Percentiles rank a stretch among this genome's conserved stretches.
phyloP scores from a whole-genome alignment of 2,797 vertebrate species.

The Serranus cabrilla region DNA sequence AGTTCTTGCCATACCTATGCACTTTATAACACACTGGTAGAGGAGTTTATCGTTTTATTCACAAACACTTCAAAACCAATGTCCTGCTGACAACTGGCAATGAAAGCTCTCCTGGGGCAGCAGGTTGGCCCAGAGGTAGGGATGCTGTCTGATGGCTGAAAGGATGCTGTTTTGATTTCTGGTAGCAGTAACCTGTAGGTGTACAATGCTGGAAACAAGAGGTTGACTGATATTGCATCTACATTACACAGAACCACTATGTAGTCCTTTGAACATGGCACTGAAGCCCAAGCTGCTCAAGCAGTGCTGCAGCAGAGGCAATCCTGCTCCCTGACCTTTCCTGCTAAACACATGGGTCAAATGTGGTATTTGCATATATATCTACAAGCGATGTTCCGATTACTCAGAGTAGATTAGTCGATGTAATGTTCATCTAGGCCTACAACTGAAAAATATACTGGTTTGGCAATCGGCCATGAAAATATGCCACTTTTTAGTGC shows the following conservation, averaged over 20 bases:
- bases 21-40: constrained; percentile 36
- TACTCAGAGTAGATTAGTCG: constrained; percentile 41
- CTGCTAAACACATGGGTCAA: constrained; percentile 42
- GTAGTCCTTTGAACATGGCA: constrained; percentile 31
- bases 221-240: constrained; percentile 48
- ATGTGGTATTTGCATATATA: constrained; percentile 33
- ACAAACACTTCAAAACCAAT: constrained; percentile 41
- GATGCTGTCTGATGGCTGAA: constrained; percentile 52
- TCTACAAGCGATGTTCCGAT: constrained; percentile 43
- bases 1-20: constrained; percentile 14
- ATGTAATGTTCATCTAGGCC: constrained; percentile 35
- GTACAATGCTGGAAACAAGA: constrained; percentile 23
- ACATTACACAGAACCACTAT: constrained; percentile 19
- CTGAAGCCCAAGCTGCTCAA: constrained; percentile 14
- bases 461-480: constrained; percentile 50
- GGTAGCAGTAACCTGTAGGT: constrained; percentile 44
- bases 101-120: constrained; percentile 43
- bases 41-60: constrained; percentile 51
- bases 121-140: constrained; percentile 45
- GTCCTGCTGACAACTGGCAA: constrained; percentile 60
- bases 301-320: constrained; percentile 12
- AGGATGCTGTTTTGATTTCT: constrained; percentile 59
- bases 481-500: constrained; percentile 42
- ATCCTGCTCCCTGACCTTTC: constrained; percentile 43
- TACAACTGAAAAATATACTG: constrained; percentile 28